These are phyloP conservation scores for Pseudomyrmex pallidus DNA, from an alignment of 1,140 invertebrate genomes.

Conservation along the genomic window DNA sequence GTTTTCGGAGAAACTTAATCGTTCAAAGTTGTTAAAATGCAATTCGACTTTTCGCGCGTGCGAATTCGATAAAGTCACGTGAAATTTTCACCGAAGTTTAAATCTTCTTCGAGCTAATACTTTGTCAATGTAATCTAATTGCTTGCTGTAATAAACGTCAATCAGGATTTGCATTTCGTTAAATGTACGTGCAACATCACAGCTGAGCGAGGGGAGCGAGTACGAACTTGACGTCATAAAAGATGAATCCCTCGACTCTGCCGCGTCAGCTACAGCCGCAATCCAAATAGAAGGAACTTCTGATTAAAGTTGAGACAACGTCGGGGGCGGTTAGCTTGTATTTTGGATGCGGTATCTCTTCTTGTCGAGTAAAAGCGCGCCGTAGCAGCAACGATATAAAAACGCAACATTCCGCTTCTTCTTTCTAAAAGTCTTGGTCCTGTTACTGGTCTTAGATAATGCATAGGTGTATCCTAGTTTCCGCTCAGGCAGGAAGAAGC, in stretches of 20 bases:
- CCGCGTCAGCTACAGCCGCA: background rate
- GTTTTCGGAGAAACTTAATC: background rate
- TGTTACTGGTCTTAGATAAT: conserved; percentile 10
- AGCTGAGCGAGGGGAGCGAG: no score
- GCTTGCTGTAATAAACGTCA: no score
- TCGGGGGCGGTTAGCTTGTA: background rate
- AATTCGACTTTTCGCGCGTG: no score
- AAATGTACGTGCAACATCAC: background rate
- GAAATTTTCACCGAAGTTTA: no score
- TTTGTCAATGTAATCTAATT: no score
- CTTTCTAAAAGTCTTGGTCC: conserved; percentile 15
- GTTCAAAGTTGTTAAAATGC: background rate
- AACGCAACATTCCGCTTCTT: conserved; percentile 8
- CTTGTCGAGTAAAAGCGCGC: conserved; percentile 42
- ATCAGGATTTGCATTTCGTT: background rate
- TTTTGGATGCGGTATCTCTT: conserved; percentile 32
- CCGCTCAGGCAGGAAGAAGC: conserved; percentile 47
- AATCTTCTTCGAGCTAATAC: no score
- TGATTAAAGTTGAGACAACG: conserved; percentile 63
- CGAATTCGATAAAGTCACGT: no score
- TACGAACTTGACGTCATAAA: background rate
- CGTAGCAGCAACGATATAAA: conserved; percentile 22
- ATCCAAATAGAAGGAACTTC: conserved; percentile 21
- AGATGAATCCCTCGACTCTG: background rate
- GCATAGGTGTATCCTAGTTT: conserved; percentile 24